Evolutionary conservation across 1,140 invertebrate genomes (phyloP).

Genomic region (Tetramorium alpestre): DNA sequence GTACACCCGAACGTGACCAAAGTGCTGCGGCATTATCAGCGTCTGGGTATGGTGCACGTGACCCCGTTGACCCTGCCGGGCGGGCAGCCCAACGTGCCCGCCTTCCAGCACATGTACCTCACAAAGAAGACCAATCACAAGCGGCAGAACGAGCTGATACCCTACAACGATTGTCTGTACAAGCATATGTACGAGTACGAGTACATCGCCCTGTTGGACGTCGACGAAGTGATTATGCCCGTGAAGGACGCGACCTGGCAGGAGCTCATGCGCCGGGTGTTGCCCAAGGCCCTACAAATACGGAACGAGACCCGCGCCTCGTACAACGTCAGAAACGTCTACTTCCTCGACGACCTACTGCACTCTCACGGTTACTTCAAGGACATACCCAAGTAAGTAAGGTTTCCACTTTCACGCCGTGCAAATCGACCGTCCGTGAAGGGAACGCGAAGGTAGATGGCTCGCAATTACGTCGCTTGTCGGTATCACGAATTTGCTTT

Average conservation of each 20-base stretch:
- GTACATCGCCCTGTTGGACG: constrained; percentile 96
- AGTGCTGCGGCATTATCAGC: constrained; percentile 93
- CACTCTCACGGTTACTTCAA: constrained; percentile 93
- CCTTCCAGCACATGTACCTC: constrained; percentile 95
- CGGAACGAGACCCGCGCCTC: constrained; percentile 92
- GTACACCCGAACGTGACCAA: constrained; percentile 96
- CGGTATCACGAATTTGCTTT: constrained; percentile 17
- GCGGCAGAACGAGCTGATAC: constrained; percentile 97
- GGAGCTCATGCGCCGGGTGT: constrained; percentile 91
- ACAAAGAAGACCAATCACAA: constrained; percentile 96
- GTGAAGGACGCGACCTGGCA: constrained; percentile 91
- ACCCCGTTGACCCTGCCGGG: constrained; percentile 96
- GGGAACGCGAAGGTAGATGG: constrained; percentile 34
- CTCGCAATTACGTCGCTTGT: neutral
- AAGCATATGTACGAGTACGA: constrained; percentile 96
- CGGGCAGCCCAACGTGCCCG: constrained; percentile 95
- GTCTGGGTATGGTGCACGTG: constrained; percentile 91
- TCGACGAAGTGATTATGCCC: constrained; percentile 98
- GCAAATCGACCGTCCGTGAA: constrained; percentile 19
- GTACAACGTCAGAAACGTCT: constrained; percentile 97
- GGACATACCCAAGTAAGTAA: constrained; percentile 90
- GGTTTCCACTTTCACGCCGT: constrained; percentile 52
- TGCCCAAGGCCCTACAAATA: constrained; percentile 89
- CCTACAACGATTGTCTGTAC: constrained; percentile 98
- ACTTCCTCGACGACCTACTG: constrained; percentile 96